A percentile compares a stretch with the other conserved stretches of the same genome.
Evolutionary conservation across 2,888 invertebrate genomes (phyloP).

Genomic region (Rutpela maculata): DNA sequence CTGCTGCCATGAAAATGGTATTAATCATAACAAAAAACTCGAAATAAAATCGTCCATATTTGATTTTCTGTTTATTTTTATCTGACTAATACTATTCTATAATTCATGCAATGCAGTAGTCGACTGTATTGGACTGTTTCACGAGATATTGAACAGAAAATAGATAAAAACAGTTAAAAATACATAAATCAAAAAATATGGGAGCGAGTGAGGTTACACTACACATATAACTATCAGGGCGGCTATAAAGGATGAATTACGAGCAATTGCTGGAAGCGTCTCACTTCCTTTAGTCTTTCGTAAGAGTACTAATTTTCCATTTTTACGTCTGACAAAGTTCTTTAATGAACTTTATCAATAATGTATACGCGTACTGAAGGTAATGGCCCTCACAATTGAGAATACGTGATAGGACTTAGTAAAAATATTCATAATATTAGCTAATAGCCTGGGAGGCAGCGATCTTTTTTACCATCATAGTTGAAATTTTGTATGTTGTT

Average conservation of each 20-base stretch:
- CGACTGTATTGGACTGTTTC: conserved; percentile 47
- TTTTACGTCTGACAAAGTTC: conserved; percentile 41
- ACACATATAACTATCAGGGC: conserved; percentile 54
- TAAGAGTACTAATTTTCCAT: conserved; percentile 45
- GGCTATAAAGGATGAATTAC: conserved; percentile 60
- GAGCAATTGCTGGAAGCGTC: conserved; percentile 57
- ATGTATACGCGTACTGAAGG: conserved; percentile 12
- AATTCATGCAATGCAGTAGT: conserved; percentile 45
- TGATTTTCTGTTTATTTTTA: conserved; percentile 14
- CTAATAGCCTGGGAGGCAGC: too few relatives aligned
- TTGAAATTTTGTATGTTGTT: too few relatives aligned
- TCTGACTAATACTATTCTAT: conserved; percentile 7
- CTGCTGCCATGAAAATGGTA: conserved; percentile 5
- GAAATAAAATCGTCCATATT: not conserved
- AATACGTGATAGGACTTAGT: not conserved
- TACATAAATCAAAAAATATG: conserved; percentile 56
- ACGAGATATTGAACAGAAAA: conserved; percentile 48
- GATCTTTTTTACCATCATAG: too few relatives aligned
- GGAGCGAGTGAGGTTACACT: conserved; percentile 45
- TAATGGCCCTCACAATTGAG: not conserved
- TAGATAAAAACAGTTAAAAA: conserved; percentile 56
- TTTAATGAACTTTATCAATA: conserved; percentile 48
- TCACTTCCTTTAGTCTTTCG: conserved; percentile 48
- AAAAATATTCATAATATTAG: too few relatives aligned
- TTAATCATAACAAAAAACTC: conserved; percentile 21